These are phyloP conservation scores for Drosophila nr. perissopoda DNA, from an alignment of 2,888 invertebrate genomes.

Conservation along the genomic window DNA sequence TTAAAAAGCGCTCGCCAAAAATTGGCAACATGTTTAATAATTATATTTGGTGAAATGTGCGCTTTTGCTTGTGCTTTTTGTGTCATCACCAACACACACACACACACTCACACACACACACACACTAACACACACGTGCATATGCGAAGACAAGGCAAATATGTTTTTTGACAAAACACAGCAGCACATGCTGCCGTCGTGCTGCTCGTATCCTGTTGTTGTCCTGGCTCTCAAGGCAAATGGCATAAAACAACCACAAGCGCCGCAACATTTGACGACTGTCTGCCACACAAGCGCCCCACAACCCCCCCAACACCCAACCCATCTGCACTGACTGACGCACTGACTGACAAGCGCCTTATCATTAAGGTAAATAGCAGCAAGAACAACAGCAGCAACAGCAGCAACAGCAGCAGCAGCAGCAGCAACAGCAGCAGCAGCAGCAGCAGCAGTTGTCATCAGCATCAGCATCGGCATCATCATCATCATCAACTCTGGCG, in stretches of 20 bases:
- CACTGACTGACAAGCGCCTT: constrained; percentile 80
- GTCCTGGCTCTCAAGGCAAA: constrained; percentile 47
- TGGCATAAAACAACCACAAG: constrained; percentile 77
- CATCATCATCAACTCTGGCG: constrained; percentile 62
- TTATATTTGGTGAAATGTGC: constrained; percentile 80
- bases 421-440: constrained; percentile 40
- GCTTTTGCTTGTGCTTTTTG: constrained; percentile 70
- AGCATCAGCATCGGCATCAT: constrained; percentile 60
- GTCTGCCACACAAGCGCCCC: constrained; percentile 44
- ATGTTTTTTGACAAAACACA: constrained; percentile 79
- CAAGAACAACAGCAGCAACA: constrained; percentile 40
- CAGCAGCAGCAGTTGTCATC: constrained; percentile 57
- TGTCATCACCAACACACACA: constrained; percentile 29
- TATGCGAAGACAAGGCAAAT: constrained; percentile 68
- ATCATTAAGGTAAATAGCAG: constrained; percentile 80
- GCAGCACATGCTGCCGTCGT: constrained; percentile 71
- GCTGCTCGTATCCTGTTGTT: constrained; percentile 19
- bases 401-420: constrained; percentile 34
- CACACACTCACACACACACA: constrained; percentile 18
- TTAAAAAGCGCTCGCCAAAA: constrained; percentile 78
- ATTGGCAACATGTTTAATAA: constrained; percentile 79
- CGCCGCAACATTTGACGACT: constrained; percentile 77
- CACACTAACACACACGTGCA: constrained; percentile 12
- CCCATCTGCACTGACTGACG: constrained; percentile 29
- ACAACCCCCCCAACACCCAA: background rate